Percentiles rank a stretch among this genome's conserved stretches.
These are phyloP conservation scores for Anolis apletophallus DNA, from an alignment of 2,797 vertebrate species.

Conservation along the genomic window DNA sequence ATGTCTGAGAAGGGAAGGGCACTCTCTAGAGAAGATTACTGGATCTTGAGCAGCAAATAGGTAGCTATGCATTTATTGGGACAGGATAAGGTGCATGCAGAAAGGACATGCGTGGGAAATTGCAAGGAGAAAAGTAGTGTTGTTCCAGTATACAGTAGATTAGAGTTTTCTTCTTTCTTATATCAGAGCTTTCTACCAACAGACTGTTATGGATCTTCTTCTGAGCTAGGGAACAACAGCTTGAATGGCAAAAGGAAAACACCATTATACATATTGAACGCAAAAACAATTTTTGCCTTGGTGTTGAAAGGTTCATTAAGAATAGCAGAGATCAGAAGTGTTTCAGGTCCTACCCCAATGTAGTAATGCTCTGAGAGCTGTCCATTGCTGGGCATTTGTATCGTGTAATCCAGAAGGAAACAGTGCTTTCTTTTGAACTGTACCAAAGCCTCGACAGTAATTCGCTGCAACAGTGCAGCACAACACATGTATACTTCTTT, in stretches of 20 bases:
- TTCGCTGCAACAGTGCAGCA: constrained; percentile 27
- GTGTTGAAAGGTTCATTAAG: neutral
- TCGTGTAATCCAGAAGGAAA: constrained; percentile 20
- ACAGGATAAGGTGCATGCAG: neutral
- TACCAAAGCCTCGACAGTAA: constrained; percentile 25
- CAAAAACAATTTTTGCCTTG: neutral
- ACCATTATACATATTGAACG: neutral
- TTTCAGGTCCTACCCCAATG: neutral
- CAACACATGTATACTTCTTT: constrained; percentile 37
- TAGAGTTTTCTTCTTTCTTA: too few species aligned
- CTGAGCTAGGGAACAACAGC: neutral
- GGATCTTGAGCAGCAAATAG: neutral
- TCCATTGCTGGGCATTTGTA: neutral
- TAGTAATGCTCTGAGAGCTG: neutral
- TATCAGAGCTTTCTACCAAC: neutral
- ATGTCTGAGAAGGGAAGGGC: neutral
- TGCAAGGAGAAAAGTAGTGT: neutral
- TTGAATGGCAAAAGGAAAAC: constrained; percentile 5
- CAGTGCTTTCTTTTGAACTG: constrained; percentile 4
- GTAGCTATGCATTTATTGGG: neutral
- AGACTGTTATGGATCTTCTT: neutral
- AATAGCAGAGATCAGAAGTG: neutral
- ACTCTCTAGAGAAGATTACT: neutral
- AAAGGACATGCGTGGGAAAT: neutral
- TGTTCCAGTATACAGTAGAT: neutral